phyloP scores from a whole-genome alignment of 2,797 vertebrate genomes.

The Anguilla obscura region DNA sequence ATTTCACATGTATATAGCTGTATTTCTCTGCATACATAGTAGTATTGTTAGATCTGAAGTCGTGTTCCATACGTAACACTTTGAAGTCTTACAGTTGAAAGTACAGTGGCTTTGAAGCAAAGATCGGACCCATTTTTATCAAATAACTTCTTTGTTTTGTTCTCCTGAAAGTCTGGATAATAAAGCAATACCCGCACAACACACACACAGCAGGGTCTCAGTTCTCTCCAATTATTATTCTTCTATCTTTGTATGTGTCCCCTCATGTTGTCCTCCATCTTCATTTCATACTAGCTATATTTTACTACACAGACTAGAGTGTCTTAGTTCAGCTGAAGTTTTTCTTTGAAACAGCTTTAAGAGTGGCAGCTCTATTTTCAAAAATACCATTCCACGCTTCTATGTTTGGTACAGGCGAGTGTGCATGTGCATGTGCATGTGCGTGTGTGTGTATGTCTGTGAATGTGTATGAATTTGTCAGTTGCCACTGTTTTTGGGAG shows the following conservation, averaged over 20 bases:
- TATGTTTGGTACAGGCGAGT: slow-evolving; percentile 67
- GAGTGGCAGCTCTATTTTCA: slow-evolving; percentile 73
- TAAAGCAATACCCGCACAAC: neutral
- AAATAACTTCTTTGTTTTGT: neutral
- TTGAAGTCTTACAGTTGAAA: slow-evolving; percentile 56
- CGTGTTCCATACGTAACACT: slow-evolving; percentile 68
- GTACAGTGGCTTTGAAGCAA: slow-evolving; percentile 46
- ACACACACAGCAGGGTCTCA: neutral
- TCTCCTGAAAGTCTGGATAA: neutral
- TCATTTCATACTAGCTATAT: neutral
- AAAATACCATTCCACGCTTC: slow-evolving; percentile 66
- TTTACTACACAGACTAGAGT: neutral
- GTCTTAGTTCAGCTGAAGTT: neutral
- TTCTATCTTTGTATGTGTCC: neutral
- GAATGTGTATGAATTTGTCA: neutral
- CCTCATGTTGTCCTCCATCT: neutral
- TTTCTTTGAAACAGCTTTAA: slow-evolving; percentile 68
- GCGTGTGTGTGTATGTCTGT: neutral
- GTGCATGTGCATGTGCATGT: slow-evolving; percentile 35
- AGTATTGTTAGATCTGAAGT: slow-evolving; percentile 61
- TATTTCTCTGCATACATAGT: slow-evolving; percentile 43
- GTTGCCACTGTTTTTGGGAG: neutral
- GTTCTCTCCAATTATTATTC: too few relatives aligned
- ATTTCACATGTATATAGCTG: slow-evolving; percentile 46
- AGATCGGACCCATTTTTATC: neutral